Base-by-base conservation (phyloP, 2,113 vertebrate genomes). In the Tamias sibiricus region DNA sequence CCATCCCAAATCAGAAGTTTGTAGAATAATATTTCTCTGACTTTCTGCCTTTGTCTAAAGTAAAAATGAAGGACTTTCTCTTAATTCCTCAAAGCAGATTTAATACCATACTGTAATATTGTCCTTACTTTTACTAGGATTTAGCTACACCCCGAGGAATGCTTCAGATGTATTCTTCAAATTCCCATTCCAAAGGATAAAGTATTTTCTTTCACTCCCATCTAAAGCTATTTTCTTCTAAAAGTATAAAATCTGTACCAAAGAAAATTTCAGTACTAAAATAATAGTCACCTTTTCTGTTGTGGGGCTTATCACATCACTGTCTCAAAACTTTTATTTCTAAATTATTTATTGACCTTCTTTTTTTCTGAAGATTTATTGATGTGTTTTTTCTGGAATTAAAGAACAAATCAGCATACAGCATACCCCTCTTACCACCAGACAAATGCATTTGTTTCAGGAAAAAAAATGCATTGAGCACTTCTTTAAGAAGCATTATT, bases 11-110 rank as follows among this genome's bases (percentile, higher is more conserved):
- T 74, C 9, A 87, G n/a, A 44, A 16, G 80, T 83, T 90, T 75
- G 52, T 26, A 64, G 49, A 93, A 69, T 82, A 89, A 47, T 37
- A 9, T 11, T 37, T 4, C 9, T 62, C 20, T 87, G 4, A 0
- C 6, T 85, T 68, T 87, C 30, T 90, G 24, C 32, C 1, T 49
- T 42, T 90, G 7, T 72, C 12, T 47, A 62, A 77, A 80, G 79
- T 32, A 35, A 95, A 94, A 94, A 30, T 30, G 49, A 2, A 71
- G 19, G 14, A 1, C 16, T 91, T 91, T 85, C 20, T 88, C 16
- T 90, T 86, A 89, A 82, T 95, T 82, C 24, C 37, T 94, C 47
- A 59, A 79, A 79, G 42, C 37, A 86, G 8, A 49, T 91, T 90
- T 89, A 85, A 86, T 79, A 44, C 28, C 30, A 64, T 30, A 16